Evolutionary conservation across 1,140 invertebrate genomes (phyloP), one percentile per base, ranked within the genome.

Genomic region (Hyphantria cunea): DNA sequence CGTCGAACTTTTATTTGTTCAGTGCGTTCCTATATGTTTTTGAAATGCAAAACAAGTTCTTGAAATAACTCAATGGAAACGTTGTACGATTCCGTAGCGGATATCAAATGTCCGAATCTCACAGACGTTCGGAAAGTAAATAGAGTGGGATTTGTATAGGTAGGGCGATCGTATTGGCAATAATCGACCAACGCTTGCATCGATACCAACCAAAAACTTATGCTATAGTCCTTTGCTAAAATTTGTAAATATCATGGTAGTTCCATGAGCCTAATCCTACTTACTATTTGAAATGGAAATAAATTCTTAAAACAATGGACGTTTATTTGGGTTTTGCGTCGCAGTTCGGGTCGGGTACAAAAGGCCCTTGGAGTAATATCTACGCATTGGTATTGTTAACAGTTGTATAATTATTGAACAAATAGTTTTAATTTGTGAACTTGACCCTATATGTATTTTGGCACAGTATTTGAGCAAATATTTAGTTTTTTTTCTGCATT

Each of bases 71-170:
- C 32, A 48, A n/a, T 32, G 54, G 25, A 56, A 56, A 56, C 45
- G 54, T 56, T 56, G 13, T 44, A 47, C 42, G 44, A 48, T 58
- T 42, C 32, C 54, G 44, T 37, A 51, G 50, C 72, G 68, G 76
- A 76, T 74, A 74, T 63, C 49, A 74, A 76, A 66, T 69, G 62
- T 68, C 68, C 72, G 54, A 58, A 58, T 62, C 50, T 48, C 33
- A 51, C 25, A 47, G 50, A 64, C 58, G 55, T 62, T 52, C 42
- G 48, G 62, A 52, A 54, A 59, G 65, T 65, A 66, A 72, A 66
- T 66, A 63, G 47, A 61, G 32, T 45, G 33, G 48, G 42, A 63
- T 72, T 66, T 69, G 60, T 69, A 72, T 66, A 60, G 70, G 41
- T 41, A 37, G 45, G 49, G 54, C 49, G 66, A 68, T 72, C 47